Evolutionary conservation across 2,113 vertebrate genomes (phyloP), one percentile per base, ranked within the genome.

Genomic region (Rhagologus leucostigma): DNA sequence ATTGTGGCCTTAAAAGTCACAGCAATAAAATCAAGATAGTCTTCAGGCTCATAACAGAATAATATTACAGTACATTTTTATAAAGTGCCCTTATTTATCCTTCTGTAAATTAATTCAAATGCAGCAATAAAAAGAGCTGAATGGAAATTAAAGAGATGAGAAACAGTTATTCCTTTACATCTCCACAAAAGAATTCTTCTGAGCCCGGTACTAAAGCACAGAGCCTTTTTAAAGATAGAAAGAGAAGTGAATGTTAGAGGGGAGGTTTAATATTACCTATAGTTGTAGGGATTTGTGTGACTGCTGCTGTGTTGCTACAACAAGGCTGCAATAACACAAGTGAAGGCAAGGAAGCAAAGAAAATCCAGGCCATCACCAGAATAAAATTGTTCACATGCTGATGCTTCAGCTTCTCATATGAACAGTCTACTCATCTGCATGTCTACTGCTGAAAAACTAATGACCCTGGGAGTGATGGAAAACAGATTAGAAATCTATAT

Each of bases 31-130:
- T 49, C 16, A 68, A 86, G 49, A 83, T 32, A 86, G n/a, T 81
- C 39, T 91, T 91, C 82, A 94, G 95, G 87, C 90, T 97, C 81
- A 63, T 55, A 89, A 82, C 12, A 89, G 82, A 63, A 15, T 67
- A 85, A 35, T 77, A 91, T 85, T 94, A 94, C 95, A 96, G 93
- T 92, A 94, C 71, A 26, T 77, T 92, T 95, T 93, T 71, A 92
- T 86, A 96, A 96, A 96, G 88, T 92, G 90, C 92, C 69, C 76
- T 93, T 88, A 75, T 86, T 94, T 86, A 81, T 76, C 80, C 33
- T 84, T 86, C 90, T 81, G 90, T 84, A 93, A 90, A 93, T 92
- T 55, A 96, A 78, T 80, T 70, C 33, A 90, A 90, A 88, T 49
- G 49, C 79, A 95, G 71, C 76, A 84, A 68, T 52, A n/a, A 76